phyloP scores from a whole-genome alignment of 2,113 vertebrate genomes.

The Colaptes auratus region DNA sequence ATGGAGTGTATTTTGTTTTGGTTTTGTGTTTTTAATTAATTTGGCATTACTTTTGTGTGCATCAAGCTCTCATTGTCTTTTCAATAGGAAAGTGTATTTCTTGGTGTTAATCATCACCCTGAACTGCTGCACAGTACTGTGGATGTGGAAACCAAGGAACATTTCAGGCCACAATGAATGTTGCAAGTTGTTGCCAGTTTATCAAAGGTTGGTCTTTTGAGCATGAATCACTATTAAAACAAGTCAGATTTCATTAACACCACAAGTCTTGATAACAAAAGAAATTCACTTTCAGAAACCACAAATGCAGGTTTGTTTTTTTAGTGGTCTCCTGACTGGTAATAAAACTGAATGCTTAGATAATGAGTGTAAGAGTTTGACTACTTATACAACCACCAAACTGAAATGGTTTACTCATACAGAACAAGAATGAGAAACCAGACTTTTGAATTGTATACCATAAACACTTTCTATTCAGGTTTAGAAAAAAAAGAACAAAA shows the following conservation, averaged over 20 bases:
- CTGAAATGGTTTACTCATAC: conserved; percentile 16
- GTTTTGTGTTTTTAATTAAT: background rate
- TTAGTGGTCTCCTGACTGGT: conserved; percentile 10
- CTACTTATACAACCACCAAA: conserved; percentile 4
- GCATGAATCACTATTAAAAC: conserved; percentile 20
- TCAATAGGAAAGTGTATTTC: background rate
- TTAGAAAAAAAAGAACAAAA: background rate
- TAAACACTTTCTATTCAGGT: background rate
- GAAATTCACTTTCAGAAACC: conserved; percentile 24
- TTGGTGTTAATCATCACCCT: background rate
- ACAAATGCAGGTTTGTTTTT: conserved; percentile 7
- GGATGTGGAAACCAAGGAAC: background rate
- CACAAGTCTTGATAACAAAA: background rate
- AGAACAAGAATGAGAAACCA: conserved; percentile 1
- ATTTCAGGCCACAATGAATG: background rate
- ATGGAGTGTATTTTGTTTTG: background rate
- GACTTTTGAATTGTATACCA: background rate
- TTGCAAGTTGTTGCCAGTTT: background rate
- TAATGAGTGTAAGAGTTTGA: background rate
- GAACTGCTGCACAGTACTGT: background rate
- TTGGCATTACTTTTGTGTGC: background rate
- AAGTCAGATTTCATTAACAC: conserved; percentile 41
- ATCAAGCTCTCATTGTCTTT: background rate
- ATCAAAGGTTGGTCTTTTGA: background rate
- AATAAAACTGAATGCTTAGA: conserved; percentile 26